Evolutionary conservation across 2,797 vertebrate species (phyloP).

Genomic region (Rhadinocentrus ornatus): DNA sequence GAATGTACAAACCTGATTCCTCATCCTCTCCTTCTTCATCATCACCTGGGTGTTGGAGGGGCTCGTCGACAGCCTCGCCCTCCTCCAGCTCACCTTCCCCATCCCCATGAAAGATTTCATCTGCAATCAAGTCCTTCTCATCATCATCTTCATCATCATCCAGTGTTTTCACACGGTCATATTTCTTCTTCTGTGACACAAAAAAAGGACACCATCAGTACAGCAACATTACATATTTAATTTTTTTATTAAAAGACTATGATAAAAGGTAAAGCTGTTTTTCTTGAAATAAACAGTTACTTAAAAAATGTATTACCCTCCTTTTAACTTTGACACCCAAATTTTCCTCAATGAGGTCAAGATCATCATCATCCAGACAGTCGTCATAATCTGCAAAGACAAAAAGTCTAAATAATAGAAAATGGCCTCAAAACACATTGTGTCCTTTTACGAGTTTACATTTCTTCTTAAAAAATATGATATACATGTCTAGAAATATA

Average conservation of each 20-base stretch:
- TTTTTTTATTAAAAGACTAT: neutral
- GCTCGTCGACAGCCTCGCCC: slow-evolving; percentile 89
- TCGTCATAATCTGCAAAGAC: slow-evolving; percentile 88
- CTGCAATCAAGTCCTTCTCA: slow-evolving; percentile 95
- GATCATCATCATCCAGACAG: slow-evolving; percentile 97
- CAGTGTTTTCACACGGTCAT: slow-evolving; percentile 94
- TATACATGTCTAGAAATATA: no score
- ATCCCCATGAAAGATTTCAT: slow-evolving; percentile 94
- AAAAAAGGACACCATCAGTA: slow-evolving; percentile 5
- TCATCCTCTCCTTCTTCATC: slow-evolving; percentile 96
- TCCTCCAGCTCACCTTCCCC: slow-evolving; percentile 91
- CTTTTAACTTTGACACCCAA: slow-evolving; percentile 99
- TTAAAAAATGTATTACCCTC: slow-evolving; percentile 79
- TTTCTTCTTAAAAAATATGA: no score
- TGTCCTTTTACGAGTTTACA: no score
- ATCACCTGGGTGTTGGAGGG: slow-evolving; percentile 85
- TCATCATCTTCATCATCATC: slow-evolving; percentile 98
- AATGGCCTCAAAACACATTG: neutral
- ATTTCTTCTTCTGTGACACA: slow-evolving; percentile 89
- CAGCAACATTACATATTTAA: neutral
- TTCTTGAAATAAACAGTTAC: neutral
- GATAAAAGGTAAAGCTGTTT: neutral
- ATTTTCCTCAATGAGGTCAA: slow-evolving; percentile 98
- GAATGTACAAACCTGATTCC: slow-evolving; percentile 87
- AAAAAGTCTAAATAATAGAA: slow-evolving; percentile 26